Evolutionary conservation across 2,888 invertebrate species (phyloP).

Genomic region (Hypselothyrea guttata): DNA sequence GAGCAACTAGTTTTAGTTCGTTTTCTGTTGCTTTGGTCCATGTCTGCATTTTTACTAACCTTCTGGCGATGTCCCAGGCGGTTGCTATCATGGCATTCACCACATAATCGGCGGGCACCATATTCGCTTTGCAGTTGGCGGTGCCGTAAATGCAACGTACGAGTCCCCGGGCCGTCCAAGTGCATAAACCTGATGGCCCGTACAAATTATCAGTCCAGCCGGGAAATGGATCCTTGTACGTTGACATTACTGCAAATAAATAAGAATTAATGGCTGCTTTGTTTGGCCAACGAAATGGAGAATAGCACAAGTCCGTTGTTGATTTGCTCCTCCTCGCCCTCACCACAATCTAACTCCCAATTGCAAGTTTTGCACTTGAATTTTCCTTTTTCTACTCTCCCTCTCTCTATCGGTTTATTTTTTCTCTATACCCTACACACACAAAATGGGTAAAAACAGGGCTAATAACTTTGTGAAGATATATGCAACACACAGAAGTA

Average conservation of each 20-base stretch:
- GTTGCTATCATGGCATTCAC: constrained; percentile 82
- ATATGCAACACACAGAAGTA: too few species aligned
- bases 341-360: constrained; percentile 64
- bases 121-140: constrained; percentile 80
- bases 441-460: too few species aligned
- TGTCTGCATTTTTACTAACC: constrained; percentile 62
- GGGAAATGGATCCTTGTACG: constrained; percentile 82
- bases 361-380: constrained; percentile 72
- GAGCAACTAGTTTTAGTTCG: constrained; percentile 2
- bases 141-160: constrained; percentile 82
- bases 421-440: too few species aligned
- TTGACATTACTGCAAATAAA: constrained; percentile 82
- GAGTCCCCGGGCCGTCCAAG: constrained; percentile 81
- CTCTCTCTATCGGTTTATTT: constrained; percentile 10
- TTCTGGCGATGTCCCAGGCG: constrained; percentile 82
- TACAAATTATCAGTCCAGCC: constrained; percentile 83
- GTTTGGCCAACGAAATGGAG: constrained; percentile 27
- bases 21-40: not conserved
- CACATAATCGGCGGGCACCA: constrained; percentile 83
- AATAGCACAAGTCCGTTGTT: constrained; percentile 23
- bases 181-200: constrained; percentile 82
- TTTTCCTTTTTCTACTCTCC: constrained; percentile 39
- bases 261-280: constrained; percentile 77
- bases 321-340: constrained; percentile 34
- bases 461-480: too few species aligned